Percentiles rank a stretch among this genome's conserved stretches.
These are phyloP conservation scores for Lepidurus apus DNA, from an alignment of 1,140 invertebrate genomes.

Conservation along the genomic window DNA sequence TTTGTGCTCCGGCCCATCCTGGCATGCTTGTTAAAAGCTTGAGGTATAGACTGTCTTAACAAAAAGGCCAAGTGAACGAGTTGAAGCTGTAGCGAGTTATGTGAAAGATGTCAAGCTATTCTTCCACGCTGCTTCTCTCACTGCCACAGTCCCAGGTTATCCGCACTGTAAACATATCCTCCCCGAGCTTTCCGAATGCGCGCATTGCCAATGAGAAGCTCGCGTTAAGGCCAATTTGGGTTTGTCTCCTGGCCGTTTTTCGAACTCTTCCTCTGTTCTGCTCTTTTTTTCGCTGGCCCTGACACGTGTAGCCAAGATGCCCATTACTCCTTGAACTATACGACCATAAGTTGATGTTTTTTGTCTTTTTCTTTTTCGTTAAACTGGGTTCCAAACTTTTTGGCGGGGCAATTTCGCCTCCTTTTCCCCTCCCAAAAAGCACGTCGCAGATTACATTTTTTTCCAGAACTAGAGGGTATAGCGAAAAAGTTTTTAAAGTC, in stretches of 20 bases:
- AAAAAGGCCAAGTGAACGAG: too few relatives aligned
- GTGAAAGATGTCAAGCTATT: too few relatives aligned
- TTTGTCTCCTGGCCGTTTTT: not conserved
- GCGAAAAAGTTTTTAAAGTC: not conserved
- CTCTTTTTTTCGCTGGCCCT: not conserved
- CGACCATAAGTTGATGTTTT: not conserved
- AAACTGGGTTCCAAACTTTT: not conserved
- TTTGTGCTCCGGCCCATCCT: too few relatives aligned
- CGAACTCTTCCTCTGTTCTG: not conserved
- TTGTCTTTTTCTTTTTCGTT: not conserved
- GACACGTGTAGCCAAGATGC: conserved; percentile 6
- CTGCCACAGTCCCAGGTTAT: not conserved
- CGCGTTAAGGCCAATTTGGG: not conserved
- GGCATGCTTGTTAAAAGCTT: too few relatives aligned
- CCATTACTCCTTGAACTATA: not conserved
- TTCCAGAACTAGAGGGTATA: too few relatives aligned
- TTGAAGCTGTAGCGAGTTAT: too few relatives aligned
- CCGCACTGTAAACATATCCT: not conserved
- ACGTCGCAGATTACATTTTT: too few relatives aligned
- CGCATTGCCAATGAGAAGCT: not conserved
- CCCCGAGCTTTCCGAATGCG: not conserved
- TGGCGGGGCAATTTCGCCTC: not conserved
- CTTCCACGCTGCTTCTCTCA: too few relatives aligned
- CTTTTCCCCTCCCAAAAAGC: too few relatives aligned
- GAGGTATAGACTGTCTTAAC: too few relatives aligned